Evolutionary conservation across 2,113 vertebrate species (phyloP).

Genomic region (Chauna torquata): DNA sequence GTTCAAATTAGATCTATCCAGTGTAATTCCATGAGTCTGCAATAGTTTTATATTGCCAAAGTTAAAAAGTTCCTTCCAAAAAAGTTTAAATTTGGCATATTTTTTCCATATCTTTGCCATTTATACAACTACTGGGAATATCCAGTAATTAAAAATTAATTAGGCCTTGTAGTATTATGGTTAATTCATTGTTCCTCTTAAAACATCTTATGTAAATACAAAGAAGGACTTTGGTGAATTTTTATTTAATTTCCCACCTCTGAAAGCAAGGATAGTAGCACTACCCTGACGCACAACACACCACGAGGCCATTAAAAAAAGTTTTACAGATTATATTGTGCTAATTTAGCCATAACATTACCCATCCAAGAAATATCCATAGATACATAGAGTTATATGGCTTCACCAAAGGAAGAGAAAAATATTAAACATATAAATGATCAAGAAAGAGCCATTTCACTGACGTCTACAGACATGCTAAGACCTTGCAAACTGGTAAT

Average conservation of each 20-base stretch:
- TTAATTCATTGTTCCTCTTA: background rate
- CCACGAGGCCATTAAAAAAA: background rate
- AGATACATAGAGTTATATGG: background rate
- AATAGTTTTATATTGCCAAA: background rate
- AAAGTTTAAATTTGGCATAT: background rate
- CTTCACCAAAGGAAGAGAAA: background rate
- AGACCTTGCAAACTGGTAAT: background rate
- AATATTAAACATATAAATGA: background rate
- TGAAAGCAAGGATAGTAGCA: background rate
- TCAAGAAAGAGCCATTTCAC: background rate
- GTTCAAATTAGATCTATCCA: no score
- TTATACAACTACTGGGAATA: background rate
- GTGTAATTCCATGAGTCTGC: background rate
- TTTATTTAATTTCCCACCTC: background rate
- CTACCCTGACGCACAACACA: background rate
- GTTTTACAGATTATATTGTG: background rate
- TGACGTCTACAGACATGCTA: background rate
- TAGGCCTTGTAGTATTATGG: background rate
- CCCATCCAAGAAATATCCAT: background rate
- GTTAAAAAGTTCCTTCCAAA: accelerated
- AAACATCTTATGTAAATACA: background rate
- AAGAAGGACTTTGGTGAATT: background rate
- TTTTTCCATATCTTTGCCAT: background rate
- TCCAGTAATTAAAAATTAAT: background rate
- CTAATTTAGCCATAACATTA: background rate